Evolutionary conservation across 1,140 invertebrate species (phyloP).

Genomic region (Sitobion miscanthi): DNA sequence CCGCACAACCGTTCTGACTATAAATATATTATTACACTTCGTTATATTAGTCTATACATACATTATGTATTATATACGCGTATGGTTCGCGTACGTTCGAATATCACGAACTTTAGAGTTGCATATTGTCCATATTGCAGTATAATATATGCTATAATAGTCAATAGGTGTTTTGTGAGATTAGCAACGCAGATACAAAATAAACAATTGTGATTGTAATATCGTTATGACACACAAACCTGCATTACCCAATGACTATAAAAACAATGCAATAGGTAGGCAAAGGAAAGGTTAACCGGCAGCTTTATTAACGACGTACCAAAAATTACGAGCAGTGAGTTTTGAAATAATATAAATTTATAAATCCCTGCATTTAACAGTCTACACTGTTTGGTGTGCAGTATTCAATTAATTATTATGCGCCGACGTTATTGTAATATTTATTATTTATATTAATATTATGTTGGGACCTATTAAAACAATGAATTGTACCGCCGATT

Average conservation of each 20-base stretch:
- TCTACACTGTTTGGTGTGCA: too few relatives aligned
- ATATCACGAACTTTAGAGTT: slow-evolving; percentile 1
- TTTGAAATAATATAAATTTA: not conserved
- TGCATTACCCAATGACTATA: not conserved
- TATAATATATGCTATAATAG: not conserved
- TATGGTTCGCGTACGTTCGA: not conserved
- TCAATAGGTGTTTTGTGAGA: not conserved
- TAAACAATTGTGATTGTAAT: not conserved
- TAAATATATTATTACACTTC: not conserved
- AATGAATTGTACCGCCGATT: not conserved
- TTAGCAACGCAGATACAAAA: not conserved
- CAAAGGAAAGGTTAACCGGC: not conserved
- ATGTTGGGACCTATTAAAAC: too few relatives aligned
- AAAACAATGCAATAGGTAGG: not conserved
- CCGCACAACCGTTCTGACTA: not conserved
- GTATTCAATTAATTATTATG: too few relatives aligned
- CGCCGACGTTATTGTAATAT: too few relatives aligned
- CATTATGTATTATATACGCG: too few relatives aligned
- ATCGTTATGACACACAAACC: not conserved
- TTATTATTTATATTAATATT: too few relatives aligned
- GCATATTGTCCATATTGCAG: not conserved
- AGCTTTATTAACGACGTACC: not conserved
- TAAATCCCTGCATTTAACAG: not conserved
- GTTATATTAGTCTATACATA: not conserved
- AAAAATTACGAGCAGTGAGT: not conserved